These are phyloP conservation scores for Littorina saxatilis DNA, from an alignment of 1,140 invertebrate genomes.

Conservation along the genomic window DNA sequence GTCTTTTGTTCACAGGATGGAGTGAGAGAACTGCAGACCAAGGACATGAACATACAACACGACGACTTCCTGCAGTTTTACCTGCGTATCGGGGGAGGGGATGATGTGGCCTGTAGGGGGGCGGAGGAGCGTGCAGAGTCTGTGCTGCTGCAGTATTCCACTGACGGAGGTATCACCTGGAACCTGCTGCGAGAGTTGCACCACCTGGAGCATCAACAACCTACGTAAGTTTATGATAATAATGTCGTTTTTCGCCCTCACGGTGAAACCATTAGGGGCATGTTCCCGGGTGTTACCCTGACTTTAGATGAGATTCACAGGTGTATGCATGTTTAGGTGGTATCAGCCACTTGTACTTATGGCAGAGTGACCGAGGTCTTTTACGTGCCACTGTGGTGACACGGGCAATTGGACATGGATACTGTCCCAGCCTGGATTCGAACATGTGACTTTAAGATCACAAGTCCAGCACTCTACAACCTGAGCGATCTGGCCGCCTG, in stretches of 20 bases:
- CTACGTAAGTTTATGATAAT: conserved; percentile 28
- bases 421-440: too few species aligned
- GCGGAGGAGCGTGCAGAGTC: conserved; percentile 61
- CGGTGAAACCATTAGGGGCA: too few species aligned
- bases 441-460: too few species aligned
- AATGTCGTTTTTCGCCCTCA: too few species aligned
- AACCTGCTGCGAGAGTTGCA: conserved; percentile 69
- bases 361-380: too few species aligned
- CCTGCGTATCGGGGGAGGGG: conserved; percentile 63
- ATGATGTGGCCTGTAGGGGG: conserved; percentile 60
- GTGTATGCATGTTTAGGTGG: too few species aligned
- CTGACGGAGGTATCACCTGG: conserved; percentile 74
- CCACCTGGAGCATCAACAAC: conserved; percentile 45
- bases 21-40: conserved; percentile 62
- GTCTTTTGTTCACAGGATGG: conserved; percentile 60
- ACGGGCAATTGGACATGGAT: neutral
- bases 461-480: too few species aligned
- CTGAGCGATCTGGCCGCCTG: too few species aligned
- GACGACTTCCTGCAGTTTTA: conserved; percentile 72
- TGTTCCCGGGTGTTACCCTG: too few species aligned
- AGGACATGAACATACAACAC: conserved; percentile 63
- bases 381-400: too few species aligned
- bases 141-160: conserved; percentile 72
- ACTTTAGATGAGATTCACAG: too few species aligned
- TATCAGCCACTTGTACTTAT: too few species aligned